Conservation (phyloP, 2,113 vertebrate species). For the Brevimyrus niger region DNA sequence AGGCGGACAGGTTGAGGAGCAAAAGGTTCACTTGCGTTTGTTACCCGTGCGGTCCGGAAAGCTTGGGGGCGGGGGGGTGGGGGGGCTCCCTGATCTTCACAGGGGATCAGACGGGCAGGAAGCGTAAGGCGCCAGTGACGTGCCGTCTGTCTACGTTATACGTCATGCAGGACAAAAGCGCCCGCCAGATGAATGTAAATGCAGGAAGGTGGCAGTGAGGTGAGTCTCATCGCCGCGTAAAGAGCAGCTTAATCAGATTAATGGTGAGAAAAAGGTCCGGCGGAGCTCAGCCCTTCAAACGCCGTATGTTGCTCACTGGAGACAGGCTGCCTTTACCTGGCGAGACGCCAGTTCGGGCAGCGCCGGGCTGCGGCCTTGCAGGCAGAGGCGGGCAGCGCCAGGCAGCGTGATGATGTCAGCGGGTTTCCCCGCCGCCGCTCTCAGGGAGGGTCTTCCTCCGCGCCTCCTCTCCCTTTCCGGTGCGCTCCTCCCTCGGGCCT, state of each 20-base stretch:
- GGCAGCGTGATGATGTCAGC: neutral
- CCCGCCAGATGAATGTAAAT: neutral
- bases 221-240: neutral
- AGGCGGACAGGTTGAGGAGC: neutral
- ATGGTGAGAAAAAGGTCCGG: neutral
- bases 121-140: neutral
- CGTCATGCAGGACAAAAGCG: neutral
- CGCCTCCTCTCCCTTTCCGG: neutral
- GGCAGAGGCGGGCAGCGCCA: neutral
- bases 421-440: neutral
- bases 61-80: neutral
- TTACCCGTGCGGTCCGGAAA: neutral
- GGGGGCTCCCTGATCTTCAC: neutral
- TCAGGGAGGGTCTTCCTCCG: neutral
- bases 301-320: neutral
- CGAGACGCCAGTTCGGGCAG: neutral
- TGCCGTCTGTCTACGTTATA: neutral
- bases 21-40: neutral
- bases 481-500: neutral
- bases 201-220: neutral
- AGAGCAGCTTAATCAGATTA: neutral
- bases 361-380: neutral
- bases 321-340: neutral
- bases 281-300: neutral
- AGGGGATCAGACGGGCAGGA: neutral